A percentile compares a stretch with the other conserved stretches of the same genome.
Conservation (phyloP, 1,140 invertebrate species). For the Bombus confusus region DNA sequence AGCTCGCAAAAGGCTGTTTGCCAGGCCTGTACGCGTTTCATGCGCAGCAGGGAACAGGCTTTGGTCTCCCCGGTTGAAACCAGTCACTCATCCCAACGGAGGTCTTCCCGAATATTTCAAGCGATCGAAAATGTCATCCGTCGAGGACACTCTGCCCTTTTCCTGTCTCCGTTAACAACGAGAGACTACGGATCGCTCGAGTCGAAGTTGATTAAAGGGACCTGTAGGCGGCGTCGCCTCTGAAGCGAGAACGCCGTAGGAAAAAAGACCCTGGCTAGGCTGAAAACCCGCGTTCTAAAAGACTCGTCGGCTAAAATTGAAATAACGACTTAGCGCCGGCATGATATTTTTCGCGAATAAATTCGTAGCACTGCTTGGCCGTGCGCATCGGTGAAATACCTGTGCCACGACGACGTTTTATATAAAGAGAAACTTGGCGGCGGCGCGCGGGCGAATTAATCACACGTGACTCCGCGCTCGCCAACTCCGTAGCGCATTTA, state of each 20-base stretch:
- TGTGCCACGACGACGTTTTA: conserved; percentile 9
- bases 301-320: not conserved
- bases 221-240: conserved; percentile 23
- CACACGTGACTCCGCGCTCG: conserved; percentile 48
- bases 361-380: not conserved
- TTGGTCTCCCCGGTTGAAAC: not conserved
- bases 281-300: not conserved
- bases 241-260: not conserved
- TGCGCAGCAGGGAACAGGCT: not conserved
- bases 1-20: conserved; percentile 26
- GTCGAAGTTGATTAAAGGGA: conserved; percentile 58
- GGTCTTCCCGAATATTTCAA: conserved; percentile 46
- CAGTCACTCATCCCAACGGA: conserved; percentile 32
- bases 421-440: conserved; percentile 29
- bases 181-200: conserved; percentile 27
- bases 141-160: conserved; percentile 36
- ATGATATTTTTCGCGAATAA: conserved; percentile 1
- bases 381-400: not conserved
- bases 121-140: conserved; percentile 61
- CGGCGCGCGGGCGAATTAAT: conserved; percentile 36
- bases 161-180: conserved; percentile 26
- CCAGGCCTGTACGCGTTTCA: conserved; percentile 29
- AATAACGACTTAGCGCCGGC: conserved; percentile 20
- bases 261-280: not conserved
- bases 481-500: conserved; percentile 35